Evolutionary conservation across 1,140 invertebrate genomes (phyloP).

Genomic region (Sipha flava): DNA sequence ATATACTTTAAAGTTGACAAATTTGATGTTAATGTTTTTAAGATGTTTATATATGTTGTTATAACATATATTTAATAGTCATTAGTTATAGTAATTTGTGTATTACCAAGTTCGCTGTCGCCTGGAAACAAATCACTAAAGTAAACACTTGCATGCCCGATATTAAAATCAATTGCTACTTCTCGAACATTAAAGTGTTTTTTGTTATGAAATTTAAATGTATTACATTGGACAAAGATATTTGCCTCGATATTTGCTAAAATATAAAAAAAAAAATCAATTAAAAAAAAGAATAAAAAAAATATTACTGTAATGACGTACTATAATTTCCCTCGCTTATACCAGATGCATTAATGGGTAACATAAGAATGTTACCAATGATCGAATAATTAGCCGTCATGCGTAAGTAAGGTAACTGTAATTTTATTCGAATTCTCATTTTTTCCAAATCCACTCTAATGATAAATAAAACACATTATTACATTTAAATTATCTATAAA

Average conservation of each 20-base stretch:
- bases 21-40: too few species aligned
- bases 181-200: conserved; percentile 52
- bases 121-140: conserved; percentile 41
- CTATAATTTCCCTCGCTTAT: conserved; percentile 50
- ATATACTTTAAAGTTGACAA: too few species aligned
- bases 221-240: conserved; percentile 51
- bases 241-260: conserved; percentile 55
- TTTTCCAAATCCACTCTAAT: conserved; percentile 49
- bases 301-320: conserved; percentile 42
- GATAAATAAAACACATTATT: not conserved
- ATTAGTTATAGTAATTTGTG: too few species aligned
- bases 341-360: conserved; percentile 54
- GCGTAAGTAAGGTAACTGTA: conserved; percentile 50
- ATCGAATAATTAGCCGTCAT: conserved; percentile 51
- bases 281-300: not conserved
- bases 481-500: not conserved
- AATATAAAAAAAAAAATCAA: conserved; percentile 38
- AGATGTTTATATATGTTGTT: too few species aligned
- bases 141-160: conserved; percentile 37
- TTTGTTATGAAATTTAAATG: conserved; percentile 46
- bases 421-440: conserved; percentile 46
- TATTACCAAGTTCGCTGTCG: conserved; percentile 39
- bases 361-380: conserved; percentile 53
- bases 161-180: conserved; percentile 44
- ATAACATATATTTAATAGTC: too few species aligned